These are phyloP conservation scores for Epinephelus moara DNA, from an alignment of 2,113 vertebrate genomes.

Conservation along the genomic window DNA sequence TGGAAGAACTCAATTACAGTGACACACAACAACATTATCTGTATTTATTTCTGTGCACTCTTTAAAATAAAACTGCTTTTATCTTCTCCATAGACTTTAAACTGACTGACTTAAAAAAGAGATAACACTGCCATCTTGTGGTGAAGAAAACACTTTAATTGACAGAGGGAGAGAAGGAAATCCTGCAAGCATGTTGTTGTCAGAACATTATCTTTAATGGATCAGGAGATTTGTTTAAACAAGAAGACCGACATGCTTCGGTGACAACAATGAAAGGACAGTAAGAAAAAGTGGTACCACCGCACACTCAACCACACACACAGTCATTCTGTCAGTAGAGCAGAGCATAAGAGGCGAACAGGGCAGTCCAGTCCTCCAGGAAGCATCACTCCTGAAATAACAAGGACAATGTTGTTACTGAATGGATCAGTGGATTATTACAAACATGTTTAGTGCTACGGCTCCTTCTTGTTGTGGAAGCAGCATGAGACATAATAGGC, in stretches of 20 bases:
- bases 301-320: conserved; percentile 8
- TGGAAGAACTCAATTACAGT: too few species aligned
- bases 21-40: not conserved
- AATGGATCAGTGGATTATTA: conserved; percentile 21
- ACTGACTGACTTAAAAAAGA: not conserved
- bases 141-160: conserved; percentile 10
- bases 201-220: conserved; percentile 27
- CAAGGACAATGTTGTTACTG: conserved; percentile 44
- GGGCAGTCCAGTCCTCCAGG: not conserved
- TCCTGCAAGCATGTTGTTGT: not conserved
- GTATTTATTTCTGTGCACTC: not conserved
- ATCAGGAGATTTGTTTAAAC: not conserved
- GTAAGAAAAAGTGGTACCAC: not conserved
- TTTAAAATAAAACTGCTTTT: not conserved
- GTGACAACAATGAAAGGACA: not conserved
- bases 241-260: not conserved
- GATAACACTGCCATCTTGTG: conserved; percentile 50
- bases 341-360: not conserved
- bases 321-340: not conserved
- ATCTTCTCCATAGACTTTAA: not conserved
- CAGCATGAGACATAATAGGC: not conserved
- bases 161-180: not conserved
- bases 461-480: not conserved
- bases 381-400: conserved; percentile 69
- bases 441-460: not conserved